Percentiles rank a stretch among this genome's conserved stretches.
phyloP scores from a whole-genome alignment of 2,113 vertebrate genomes.

The Nettapus auritus region DNA sequence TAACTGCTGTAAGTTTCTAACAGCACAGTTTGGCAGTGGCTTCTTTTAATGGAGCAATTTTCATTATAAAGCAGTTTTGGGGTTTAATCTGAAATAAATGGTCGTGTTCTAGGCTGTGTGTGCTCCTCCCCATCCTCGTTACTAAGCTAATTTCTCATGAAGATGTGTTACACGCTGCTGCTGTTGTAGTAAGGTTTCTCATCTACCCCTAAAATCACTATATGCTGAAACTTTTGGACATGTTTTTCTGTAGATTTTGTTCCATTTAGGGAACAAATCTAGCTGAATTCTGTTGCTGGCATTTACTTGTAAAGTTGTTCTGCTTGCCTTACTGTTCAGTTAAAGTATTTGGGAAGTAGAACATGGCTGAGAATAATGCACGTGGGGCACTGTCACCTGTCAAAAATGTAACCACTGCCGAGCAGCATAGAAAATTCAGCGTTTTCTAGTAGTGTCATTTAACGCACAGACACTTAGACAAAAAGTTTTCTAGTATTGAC shows the following conservation, averaged over 20 bases:
- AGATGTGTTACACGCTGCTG: background rate
- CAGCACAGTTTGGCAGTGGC: background rate
- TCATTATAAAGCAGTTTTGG: fast-evolving
- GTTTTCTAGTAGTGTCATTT: background rate
- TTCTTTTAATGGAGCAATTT: background rate
- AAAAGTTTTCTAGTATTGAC: background rate
- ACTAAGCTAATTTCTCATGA: background rate
- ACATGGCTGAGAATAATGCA: fast-evolving
- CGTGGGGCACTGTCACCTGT: background rate
- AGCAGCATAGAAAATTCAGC: background rate
- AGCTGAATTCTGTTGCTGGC: background rate
- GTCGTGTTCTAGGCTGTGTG: background rate
- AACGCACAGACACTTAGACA: fast-evolving
- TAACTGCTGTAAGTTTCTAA: background rate
- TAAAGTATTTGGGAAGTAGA: constrained; percentile 1
- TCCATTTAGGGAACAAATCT: background rate
- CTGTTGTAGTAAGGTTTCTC: background rate
- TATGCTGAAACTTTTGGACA: background rate
- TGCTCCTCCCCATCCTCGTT: background rate
- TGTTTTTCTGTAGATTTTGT: background rate
- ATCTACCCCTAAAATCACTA: background rate
- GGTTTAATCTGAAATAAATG: background rate
- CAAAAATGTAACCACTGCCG: background rate
- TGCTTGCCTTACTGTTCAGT: background rate
- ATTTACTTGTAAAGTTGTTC: background rate